Conservation (phyloP, 2,888 invertebrate genomes). For the Pseudococcus jackbeardsleyi region DNA sequence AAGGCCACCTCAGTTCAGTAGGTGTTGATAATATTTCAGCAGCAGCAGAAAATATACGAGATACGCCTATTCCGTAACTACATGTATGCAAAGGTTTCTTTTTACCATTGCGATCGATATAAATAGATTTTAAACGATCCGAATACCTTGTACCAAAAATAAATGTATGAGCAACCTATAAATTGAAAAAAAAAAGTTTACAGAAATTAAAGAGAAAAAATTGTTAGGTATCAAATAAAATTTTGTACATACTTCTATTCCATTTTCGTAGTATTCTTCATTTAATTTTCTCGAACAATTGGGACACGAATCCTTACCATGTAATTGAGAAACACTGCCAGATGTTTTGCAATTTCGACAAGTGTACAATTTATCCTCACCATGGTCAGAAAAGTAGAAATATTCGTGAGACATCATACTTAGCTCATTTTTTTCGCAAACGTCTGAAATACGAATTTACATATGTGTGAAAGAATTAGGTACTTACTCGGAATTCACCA, state of each 20-base stretch:
- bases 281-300: constrained; percentile 63
- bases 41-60: constrained; percentile 85
- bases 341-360: constrained; percentile 77
- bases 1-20: constrained; percentile 83
- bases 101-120: constrained; percentile 71
- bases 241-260: constrained; percentile 12
- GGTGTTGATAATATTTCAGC: constrained; percentile 79
- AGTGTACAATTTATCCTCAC: constrained; percentile 82
- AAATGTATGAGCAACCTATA: constrained; percentile 90
- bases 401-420: constrained; percentile 82
- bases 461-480: background rate
- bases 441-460: constrained; percentile 72
- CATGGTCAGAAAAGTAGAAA: constrained; percentile 82
- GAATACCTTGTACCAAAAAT: constrained; percentile 89
- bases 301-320: constrained; percentile 66
- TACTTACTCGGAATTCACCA: too few relatives aligned
- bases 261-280: background rate
- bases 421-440: constrained; percentile 88
- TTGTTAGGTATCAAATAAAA: background rate
- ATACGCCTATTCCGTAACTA: constrained; percentile 94
- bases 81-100: constrained; percentile 81
- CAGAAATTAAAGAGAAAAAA: constrained; percentile 14
- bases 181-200: constrained; percentile 58
- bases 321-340: constrained; percentile 72
- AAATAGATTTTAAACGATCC: constrained; percentile 77